These are phyloP conservation scores for Turdus rufiventris DNA, from an alignment of 2,113 vertebrate genomes.

Conservation along the genomic window DNA sequence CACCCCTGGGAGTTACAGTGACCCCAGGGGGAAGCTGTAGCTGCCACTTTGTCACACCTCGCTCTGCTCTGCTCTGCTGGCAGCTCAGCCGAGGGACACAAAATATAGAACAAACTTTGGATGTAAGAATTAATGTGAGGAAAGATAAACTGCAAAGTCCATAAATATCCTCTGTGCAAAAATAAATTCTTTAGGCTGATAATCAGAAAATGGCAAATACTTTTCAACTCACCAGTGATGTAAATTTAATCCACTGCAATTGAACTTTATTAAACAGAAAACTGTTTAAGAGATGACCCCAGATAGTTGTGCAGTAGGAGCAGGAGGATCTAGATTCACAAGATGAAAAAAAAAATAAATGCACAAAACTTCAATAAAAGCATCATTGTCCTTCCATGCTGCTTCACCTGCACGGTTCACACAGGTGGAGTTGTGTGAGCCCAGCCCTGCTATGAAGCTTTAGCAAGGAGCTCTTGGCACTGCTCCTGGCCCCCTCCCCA, in stretches of 20 bases:
- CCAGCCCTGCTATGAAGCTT: background rate
- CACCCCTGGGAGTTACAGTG: too few species aligned
- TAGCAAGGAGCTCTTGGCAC: background rate
- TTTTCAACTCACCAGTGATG: background rate
- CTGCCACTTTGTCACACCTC: background rate
- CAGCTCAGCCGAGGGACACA: background rate
- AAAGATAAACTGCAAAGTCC: background rate
- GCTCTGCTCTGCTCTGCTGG: background rate
- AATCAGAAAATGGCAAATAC: background rate
- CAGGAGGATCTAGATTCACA: background rate
- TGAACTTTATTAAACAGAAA: background rate
- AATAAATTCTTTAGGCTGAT: background rate
- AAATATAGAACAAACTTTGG: background rate
- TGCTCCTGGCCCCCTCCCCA: background rate
- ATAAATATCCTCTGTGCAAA: background rate
- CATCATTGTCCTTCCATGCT: background rate
- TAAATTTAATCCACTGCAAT: background rate
- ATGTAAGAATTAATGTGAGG: background rate
- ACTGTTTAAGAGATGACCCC: background rate
- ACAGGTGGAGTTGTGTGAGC: background rate
- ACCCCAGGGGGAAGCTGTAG: accelerated
- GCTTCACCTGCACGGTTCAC: too few species aligned
- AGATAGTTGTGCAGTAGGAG: background rate
- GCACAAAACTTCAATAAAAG: background rate
- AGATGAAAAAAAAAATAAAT: background rate